phyloP scores from a whole-genome alignment of 2,113 vertebrate species.

The Oreotragus oreotragus region DNA sequence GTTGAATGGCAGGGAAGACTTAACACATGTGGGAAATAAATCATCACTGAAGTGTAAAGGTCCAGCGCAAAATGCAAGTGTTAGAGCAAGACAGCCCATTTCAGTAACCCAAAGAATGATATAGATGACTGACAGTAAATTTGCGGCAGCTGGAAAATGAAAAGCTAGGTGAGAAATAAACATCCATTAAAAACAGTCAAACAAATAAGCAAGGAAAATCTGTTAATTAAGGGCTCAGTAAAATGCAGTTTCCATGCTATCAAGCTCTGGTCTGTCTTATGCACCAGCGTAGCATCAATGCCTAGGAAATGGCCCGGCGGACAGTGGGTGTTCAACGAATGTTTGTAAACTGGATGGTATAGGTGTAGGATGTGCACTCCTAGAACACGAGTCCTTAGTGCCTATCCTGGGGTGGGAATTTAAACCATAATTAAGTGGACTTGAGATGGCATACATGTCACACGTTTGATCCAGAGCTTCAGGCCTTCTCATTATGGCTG shows the following conservation, averaged over 20 bases:
- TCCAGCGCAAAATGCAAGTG: not conserved
- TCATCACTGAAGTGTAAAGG: not conserved
- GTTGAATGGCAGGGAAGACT: not conserved
- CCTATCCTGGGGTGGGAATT: not conserved
- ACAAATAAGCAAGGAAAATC: not conserved
- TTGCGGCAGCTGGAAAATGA: not conserved
- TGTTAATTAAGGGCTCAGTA: not conserved
- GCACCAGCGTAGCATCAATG: not conserved
- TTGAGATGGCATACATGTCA: not conserved
- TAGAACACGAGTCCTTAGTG: not conserved
- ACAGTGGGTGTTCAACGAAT: not conserved
- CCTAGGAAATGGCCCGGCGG: not conserved
- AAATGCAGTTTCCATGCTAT: fast-evolving
- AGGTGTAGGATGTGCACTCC: too few relatives aligned
- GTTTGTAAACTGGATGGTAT: not conserved
- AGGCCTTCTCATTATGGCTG: not conserved
- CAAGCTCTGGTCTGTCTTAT: not conserved
- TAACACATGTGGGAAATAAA: not conserved
- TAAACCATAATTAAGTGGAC: not conserved
- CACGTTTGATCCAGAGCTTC: not conserved
- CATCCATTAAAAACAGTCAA: not conserved
- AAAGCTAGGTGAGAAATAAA: not conserved
- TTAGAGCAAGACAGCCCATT: not conserved
- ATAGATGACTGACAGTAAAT: not conserved
- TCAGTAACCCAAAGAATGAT: not conserved